Evolutionary conservation across 2,888 invertebrate species (phyloP).

Genomic region (Phyto melanocephala): DNA sequence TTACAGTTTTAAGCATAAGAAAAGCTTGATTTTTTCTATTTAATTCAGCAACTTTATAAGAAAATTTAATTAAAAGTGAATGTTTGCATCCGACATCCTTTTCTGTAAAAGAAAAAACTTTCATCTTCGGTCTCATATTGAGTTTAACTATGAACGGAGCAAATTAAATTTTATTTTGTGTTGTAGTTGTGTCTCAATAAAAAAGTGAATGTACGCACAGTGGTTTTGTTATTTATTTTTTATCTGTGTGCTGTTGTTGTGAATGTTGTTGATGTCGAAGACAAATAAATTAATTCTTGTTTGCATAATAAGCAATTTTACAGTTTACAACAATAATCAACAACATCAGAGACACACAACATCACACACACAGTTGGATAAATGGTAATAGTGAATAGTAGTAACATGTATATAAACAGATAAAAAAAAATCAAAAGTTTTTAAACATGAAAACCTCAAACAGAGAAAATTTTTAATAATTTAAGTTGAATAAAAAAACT

Average conservation of each 20-base stretch:
- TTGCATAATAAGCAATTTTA: slow-evolving; percentile 20
- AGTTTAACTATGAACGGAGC: neutral
- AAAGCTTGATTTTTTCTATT: too few relatives aligned
- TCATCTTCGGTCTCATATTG: neutral
- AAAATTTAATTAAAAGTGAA: too few relatives aligned
- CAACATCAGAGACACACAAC: neutral
- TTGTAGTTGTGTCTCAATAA: too few relatives aligned
- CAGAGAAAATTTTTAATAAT: neutral
- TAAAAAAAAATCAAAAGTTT: neutral
- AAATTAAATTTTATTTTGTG: too few relatives aligned
- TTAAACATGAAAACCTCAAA: neutral
- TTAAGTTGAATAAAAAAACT: neutral
- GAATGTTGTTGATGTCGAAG: neutral
- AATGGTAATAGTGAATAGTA: neutral
- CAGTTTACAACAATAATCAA: neutral
- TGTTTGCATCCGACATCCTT: too few relatives aligned
- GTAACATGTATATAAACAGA: neutral
- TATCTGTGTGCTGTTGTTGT: neutral
- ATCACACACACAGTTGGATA: neutral
- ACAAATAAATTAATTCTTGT: slow-evolving; percentile 33
- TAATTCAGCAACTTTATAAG: too few relatives aligned
- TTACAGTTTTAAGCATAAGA: too few relatives aligned
- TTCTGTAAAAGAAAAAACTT: neutral
- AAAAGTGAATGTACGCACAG: neutral
- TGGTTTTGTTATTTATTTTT: neutral